Percentiles rank a stretch among this genome's conserved stretches.
Evolutionary conservation across 2,113 vertebrate genomes (phyloP).

Genomic region (Dendropsophus ebraccatus): DNA sequence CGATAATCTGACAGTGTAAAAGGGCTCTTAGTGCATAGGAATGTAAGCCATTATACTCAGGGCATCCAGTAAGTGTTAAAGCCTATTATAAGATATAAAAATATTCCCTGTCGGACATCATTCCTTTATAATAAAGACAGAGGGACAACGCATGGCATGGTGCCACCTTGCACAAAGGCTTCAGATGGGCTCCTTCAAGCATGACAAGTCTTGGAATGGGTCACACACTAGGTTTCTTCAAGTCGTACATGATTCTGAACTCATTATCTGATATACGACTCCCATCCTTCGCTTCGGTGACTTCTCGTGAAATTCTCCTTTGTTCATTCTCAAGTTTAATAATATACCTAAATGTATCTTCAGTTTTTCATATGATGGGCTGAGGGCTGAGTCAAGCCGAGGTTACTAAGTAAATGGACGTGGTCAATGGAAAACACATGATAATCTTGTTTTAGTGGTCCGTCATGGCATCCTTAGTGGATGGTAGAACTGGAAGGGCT

Average conservation of each 20-base stretch:
- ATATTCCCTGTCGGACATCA: constrained; percentile 12
- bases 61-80: not conserved
- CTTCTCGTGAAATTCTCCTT: not conserved
- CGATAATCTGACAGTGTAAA: too few relatives aligned
- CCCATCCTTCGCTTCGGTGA: not conserved
- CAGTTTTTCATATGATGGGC: not conserved
- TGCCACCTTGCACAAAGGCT: constrained; percentile 31
- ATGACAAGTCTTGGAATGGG: not conserved
- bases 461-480: not conserved
- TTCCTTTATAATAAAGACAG: constrained; percentile 42
- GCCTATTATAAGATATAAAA: not conserved
- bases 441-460: not conserved
- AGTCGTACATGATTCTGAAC: constrained; percentile 15
- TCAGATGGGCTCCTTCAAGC: constrained; percentile 1
- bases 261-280: constrained; percentile 37
- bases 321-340: not conserved
- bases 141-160: not conserved
- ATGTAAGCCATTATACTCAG: not conserved
- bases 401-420: not conserved
- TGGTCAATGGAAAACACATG: not conserved
- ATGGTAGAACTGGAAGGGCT: too few relatives aligned
- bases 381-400: not conserved
- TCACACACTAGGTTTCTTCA: not conserved
- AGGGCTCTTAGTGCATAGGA: too few relatives aligned
- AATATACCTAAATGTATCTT: not conserved